Percentiles rank a stretch among this genome's conserved stretches.
These are phyloP conservation scores for Hypomecis atomaria DNA, from an alignment of 2,888 invertebrate species.

Conservation along the genomic window DNA sequence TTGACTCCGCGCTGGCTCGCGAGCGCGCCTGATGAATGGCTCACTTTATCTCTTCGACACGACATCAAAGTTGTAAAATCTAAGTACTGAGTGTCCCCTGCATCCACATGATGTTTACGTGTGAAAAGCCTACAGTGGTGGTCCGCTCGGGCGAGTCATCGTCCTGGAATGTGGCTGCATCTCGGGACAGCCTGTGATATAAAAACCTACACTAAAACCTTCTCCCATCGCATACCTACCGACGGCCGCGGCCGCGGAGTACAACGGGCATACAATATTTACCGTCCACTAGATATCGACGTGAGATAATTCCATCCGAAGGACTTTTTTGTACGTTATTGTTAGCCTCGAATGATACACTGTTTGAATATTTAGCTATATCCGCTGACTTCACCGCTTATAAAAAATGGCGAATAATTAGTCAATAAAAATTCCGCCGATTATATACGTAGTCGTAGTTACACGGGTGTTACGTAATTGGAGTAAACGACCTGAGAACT, in stretches of 20 bases:
- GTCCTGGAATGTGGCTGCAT: conserved; percentile 74
- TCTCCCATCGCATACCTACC: conserved; percentile 30
- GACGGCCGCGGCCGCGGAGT: conserved; percentile 17
- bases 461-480: conserved; percentile 83
- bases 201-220: conserved; percentile 39
- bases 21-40: conserved; percentile 54
- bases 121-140: conserved; percentile 56
- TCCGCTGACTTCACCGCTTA: conserved; percentile 83
- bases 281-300: conserved; percentile 66
- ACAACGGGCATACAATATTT: conserved; percentile 37
- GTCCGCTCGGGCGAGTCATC: conserved; percentile 66
- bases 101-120: conserved; percentile 59
- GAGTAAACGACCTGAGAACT: conserved; percentile 81
- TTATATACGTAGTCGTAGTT: conserved; percentile 77
- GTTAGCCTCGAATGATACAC: conserved; percentile 83
- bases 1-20: conserved; percentile 69
- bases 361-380: conserved; percentile 83
- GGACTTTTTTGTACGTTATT: conserved; percentile 76
- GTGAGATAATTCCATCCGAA: conserved; percentile 70
- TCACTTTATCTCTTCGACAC: conserved; percentile 57
- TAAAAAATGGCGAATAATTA: conserved; percentile 83
- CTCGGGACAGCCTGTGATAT: conserved; percentile 58
- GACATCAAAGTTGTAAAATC: conserved; percentile 63
- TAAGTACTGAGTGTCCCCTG: conserved; percentile 57
- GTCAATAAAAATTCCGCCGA: conserved; percentile 84